Evolutionary conservation across 2,888 invertebrate species (phyloP).

Genomic region (Caprella mutica): DNA sequence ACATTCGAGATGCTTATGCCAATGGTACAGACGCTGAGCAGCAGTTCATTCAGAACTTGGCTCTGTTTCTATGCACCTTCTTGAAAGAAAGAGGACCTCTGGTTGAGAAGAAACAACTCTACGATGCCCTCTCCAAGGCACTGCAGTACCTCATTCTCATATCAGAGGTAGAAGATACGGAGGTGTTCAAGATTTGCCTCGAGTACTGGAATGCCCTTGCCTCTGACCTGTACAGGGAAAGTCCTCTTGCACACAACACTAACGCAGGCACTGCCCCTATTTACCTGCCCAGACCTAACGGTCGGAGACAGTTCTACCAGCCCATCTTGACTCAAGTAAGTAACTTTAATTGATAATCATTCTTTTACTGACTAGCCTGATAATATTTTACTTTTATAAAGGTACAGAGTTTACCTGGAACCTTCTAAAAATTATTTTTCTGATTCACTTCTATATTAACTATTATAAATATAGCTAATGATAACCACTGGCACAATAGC

Average conservation of each 20-base stretch:
- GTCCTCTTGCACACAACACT: constrained; percentile 51
- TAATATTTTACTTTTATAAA: too few species aligned
- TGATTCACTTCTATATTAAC: background rate
- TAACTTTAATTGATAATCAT: too few species aligned
- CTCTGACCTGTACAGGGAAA: constrained; percentile 81
- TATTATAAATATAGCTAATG: background rate
- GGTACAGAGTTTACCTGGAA: too few species aligned
- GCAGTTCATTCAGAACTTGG: constrained; percentile 96
- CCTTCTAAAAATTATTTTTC: too few species aligned
- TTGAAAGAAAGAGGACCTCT: constrained; percentile 88
- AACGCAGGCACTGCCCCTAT: constrained; percentile 41
- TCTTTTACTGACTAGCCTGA: too few species aligned
- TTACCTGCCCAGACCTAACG: constrained; percentile 40
- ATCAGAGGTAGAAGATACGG: constrained; percentile 97
- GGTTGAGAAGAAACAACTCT: constrained; percentile 67
- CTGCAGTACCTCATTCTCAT: constrained; percentile 77
- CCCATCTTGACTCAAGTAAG: constrained; percentile 61
- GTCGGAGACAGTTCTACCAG: constrained; percentile 59
- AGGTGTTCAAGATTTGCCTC: constrained; percentile 98
- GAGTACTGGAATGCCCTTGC: constrained; percentile 97
- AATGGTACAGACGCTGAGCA: constrained; percentile 92
- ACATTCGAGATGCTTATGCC: constrained; percentile 87
- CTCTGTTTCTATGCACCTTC: constrained; percentile 91
- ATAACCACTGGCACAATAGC: background rate
- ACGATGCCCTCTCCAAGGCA: constrained; percentile 65